Evolutionary conservation across 64 coral and sea anemone species (phyloP), one percentile per base, ranked within the genome.

Genomic region (Acropora tenuis): DNA sequence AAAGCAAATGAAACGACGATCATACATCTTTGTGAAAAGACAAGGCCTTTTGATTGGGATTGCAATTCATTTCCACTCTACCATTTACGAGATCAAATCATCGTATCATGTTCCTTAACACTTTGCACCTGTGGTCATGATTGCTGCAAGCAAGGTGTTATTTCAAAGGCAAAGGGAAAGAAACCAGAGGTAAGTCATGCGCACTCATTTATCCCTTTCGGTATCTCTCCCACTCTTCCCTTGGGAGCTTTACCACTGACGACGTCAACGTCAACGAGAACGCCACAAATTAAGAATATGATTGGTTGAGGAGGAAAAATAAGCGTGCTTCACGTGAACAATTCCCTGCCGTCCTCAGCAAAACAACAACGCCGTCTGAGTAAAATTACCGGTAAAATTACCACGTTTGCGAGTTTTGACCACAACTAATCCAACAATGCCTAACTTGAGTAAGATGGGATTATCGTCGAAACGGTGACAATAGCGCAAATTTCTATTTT

Each of bases 131-230:
- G 97, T 77, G 91, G 91, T 18, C 97, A 99, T 50, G 91, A 90
- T 72, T 99, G 97, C 69, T 99, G 97, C 79, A 99, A 94, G 75
- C 41, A 86, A 75, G 91, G 81, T 46, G 89, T 81, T 18, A 69
- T 79, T 43, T 67, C 91, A 8, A 79, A 6, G 7, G 19, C 66
- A 43, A 90, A 88, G 67, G 93, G 46, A 77, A 87, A 48, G 49
- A 80, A 73, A 17, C n/a, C 78, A 78, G 86, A 84, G 43, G 78
- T 79, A 89, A 69, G 49, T 71, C 48, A 3, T 13, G 13, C 13
- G 57, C 11, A 12, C 44, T 76, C 40, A 1, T 45, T 5, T 30
- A 1, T 76, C n/a, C 3, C 41, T 5, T 12, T 10, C 8, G 45
- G 10, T 15, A 16, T 71, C 11, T 0, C 10, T 82, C 59, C 6